These are phyloP conservation scores for Lophochroa leadbeateri DNA, from an alignment of 2,113 vertebrate genomes.

Conservation along the genomic window DNA sequence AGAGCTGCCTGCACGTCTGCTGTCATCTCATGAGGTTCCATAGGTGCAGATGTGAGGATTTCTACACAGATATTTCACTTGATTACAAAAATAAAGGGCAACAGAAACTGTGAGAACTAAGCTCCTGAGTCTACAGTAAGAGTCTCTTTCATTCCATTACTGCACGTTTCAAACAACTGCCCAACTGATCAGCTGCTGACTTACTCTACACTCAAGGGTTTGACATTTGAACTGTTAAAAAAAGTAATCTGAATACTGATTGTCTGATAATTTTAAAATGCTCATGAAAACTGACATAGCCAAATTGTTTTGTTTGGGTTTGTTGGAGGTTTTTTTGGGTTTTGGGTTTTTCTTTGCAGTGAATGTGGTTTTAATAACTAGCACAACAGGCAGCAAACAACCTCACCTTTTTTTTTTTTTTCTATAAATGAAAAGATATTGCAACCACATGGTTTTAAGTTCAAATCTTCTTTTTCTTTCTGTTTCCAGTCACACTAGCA, in stretches of 20 bases:
- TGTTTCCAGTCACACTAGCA: not conserved
- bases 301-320: accelerated
- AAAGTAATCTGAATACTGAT: not conserved
- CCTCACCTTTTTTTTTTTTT: not conserved
- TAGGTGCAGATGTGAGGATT: not conserved
- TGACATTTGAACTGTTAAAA: not conserved
- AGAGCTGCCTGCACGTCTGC: not conserved
- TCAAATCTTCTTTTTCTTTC: not conserved
- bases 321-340: accelerated
- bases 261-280: not conserved
- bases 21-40: not conserved
- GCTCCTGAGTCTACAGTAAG: not conserved
- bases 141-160: not conserved
- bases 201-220: accelerated
- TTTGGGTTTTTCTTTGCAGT: accelerated
- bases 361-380: not conserved
- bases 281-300: not conserved
- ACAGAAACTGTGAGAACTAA: not conserved
- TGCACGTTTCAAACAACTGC: not conserved
- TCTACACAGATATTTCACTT: not conserved
- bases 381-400: not conserved
- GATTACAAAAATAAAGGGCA: not conserved
- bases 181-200: accelerated
- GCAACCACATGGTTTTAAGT: not conserved
- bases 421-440: not conserved